Evolutionary conservation across 2,113 vertebrate genomes (phyloP).

Genomic region (Pomatostomus ruficeps): DNA sequence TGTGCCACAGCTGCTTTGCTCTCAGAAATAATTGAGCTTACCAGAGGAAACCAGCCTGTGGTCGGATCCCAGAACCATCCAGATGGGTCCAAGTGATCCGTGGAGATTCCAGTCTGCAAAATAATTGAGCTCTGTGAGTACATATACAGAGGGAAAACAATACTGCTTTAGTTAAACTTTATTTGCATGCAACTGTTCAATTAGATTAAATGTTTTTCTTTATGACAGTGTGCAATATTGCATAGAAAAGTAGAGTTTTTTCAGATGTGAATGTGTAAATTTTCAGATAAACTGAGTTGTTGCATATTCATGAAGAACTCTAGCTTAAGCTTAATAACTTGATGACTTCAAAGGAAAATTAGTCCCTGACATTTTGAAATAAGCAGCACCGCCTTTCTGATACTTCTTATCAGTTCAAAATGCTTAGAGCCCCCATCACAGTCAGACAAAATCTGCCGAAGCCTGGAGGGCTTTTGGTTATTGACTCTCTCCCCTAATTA

Average conservation of each 20-base stretch:
- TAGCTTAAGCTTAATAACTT: background rate
- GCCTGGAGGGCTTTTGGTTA: background rate
- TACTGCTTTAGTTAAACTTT: background rate
- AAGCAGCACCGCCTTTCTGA: background rate
- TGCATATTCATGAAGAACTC: background rate
- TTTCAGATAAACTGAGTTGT: background rate
- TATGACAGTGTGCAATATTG: background rate
- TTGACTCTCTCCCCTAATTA: accelerated
- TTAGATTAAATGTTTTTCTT: background rate
- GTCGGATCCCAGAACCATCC: background rate
- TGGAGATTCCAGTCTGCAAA: background rate
- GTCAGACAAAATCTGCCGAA: background rate
- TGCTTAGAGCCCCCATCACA: background rate
- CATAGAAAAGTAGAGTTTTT: background rate
- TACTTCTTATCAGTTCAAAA: background rate
- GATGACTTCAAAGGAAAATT: background rate
- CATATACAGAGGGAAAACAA: background rate
- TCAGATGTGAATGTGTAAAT: background rate
- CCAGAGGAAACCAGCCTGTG: background rate
- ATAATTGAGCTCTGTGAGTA: background rate
- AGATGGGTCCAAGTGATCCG: background rate
- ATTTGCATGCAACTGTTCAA: background rate
- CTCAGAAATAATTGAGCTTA: background rate
- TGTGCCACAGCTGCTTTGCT: background rate
- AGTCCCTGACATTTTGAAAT: background rate